Conservation (phyloP, 2,113 vertebrate species). For the Herpetotheres cachinnans region DNA sequence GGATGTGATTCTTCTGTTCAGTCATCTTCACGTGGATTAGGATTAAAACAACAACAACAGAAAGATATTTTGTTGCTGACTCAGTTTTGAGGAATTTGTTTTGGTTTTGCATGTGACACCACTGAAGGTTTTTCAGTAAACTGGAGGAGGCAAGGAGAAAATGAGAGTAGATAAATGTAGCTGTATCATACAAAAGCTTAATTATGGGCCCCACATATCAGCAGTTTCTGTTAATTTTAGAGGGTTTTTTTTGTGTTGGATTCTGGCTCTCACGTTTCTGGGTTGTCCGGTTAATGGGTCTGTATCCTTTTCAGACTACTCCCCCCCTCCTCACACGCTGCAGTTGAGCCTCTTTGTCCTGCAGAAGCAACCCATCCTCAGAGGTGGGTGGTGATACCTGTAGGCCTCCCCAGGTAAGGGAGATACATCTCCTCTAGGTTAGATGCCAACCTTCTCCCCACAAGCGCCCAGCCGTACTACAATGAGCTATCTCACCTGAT, state of each 20-base stretch:
- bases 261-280: neutral
- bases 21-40: neutral
- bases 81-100: neutral
- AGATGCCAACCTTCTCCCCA: neutral
- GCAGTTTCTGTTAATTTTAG: neutral
- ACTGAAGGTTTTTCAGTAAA: neutral
- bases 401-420: neutral
- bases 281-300: neutral
- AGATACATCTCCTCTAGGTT: rapidly evolving
- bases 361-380: neutral
- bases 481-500: neutral
- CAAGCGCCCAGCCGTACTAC: neutral
- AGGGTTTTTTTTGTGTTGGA: neutral
- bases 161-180: neutral
- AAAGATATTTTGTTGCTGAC: neutral
- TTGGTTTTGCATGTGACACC: neutral
- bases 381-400: neutral
- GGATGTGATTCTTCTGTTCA: neutral
- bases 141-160: neutral
- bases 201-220: neutral
- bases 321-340: neutral
- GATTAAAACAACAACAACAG: neutral
- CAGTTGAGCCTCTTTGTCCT: neutral
- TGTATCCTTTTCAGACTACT: neutral
- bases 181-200: neutral